A percentile compares a stretch with the other conserved stretches of the same genome.
Conservation (phyloP, 64 coral and sea anemone genomes). For the Cladopsammia gracilis region DNA sequence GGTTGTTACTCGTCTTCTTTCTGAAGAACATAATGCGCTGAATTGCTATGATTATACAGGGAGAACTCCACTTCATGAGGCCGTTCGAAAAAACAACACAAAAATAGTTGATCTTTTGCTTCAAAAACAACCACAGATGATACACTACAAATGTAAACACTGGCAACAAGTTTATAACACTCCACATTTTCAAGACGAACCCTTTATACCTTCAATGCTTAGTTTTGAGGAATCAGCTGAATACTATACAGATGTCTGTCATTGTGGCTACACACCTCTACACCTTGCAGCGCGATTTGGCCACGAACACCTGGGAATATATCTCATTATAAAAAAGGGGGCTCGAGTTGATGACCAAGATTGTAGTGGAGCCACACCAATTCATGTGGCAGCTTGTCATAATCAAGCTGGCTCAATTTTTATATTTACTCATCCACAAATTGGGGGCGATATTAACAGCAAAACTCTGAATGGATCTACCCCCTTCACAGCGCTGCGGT, state of each 20-base stretch:
- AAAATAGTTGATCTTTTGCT: no score
- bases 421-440: no score
- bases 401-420: neutral
- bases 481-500: conserved; percentile 23
- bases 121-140: no score
- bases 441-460: neutral
- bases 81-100: neutral
- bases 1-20: neutral
- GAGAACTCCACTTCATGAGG: conserved; percentile 18
- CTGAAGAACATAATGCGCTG: neutral
- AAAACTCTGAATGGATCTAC: conserved; percentile 39
- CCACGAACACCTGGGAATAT: neutral
- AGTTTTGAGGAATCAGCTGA: neutral
- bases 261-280: conserved; percentile 11
- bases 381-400: conserved; percentile 48
- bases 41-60: conserved; percentile 36
- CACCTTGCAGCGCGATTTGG: conserved; percentile 1
- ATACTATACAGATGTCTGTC: neutral
- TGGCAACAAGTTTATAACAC: no score
- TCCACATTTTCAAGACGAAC: no score
- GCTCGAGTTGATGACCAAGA: neutral
- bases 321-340: neutral
- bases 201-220: neutral
- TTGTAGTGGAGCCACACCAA: conserved; percentile 24
- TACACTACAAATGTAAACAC: no score